Evolutionary conservation across 2,113 vertebrate genomes (phyloP), one percentile per base, ranked within the genome.

Genomic region (Callithrix jacchus): DNA sequence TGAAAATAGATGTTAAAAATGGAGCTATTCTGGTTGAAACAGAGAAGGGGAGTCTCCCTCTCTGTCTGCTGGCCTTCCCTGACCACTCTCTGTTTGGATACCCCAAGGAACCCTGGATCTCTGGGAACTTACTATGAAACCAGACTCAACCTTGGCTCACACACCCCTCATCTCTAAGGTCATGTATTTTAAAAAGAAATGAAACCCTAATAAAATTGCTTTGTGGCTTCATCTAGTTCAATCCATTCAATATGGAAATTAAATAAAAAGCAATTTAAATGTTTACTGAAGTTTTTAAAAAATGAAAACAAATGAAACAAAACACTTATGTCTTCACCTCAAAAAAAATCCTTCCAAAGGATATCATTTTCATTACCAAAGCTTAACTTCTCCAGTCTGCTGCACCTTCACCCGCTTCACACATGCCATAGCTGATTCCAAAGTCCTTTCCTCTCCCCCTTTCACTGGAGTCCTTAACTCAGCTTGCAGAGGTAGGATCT

Each of bases 221-320:
- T 79, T 54, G 74, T 68, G 45, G 66, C 32, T 80, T 64, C 83
- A 84, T 14, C 32, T 70, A 90, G 45, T 6, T 47, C 30, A 47
- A 45, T 18, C 71, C 56, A 37, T 66, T 49, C 35, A 58, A 56
- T 47, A 35, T 5, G 37, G 6, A 77, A 70, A 77, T 64, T 56
- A 40, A 86, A 56, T 92, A 27, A 83, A 92, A 94, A 73, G 70
- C 4, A 73, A 52, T 71, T 56, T 80, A 85, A 89, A 49, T 92
- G 32, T 82, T 89, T 52, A 45, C 40, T 35, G 10, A 84, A 45
- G 10, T 42, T 54, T 87, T 42, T 40, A 83, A n/a, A 76, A 23
- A 66, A 52, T 68, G 25, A 87, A 91, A 61, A 47, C 30, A 77
- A 81, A 64, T 76, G 25, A 73, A 93, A 58, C 8, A 35, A 71